A percentile compares a stretch with the other conserved stretches of the same genome.
phyloP scores from a whole-genome alignment of 2,113 vertebrate genomes.

The Callopanchax toddi region DNA sequence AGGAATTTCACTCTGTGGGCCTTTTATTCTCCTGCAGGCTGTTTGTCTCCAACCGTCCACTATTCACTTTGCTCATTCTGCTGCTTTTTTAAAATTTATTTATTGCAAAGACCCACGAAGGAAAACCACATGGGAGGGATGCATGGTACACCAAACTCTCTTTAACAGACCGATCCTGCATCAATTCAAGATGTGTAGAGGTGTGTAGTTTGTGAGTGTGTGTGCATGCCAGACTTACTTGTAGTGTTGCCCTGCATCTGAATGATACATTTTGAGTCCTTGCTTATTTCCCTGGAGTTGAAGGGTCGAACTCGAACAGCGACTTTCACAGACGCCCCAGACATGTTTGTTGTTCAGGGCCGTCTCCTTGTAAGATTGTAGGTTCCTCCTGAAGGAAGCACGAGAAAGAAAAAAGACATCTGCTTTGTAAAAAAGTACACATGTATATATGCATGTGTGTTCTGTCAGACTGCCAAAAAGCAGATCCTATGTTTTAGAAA shows the following conservation, averaged over 20 bases:
- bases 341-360: slow-evolving; percentile 81
- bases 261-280: slow-evolving; percentile 98
- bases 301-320: slow-evolving; percentile 96
- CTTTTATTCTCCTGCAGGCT: slow-evolving; percentile 68
- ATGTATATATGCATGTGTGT: background rate
- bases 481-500: background rate
- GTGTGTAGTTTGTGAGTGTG: slow-evolving; percentile 10
- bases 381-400: slow-evolving; percentile 56
- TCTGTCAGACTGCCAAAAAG: background rate
- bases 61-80: slow-evolving; percentile 68
- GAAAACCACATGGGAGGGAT: slow-evolving; percentile 29
- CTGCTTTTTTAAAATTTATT: slow-evolving; percentile 46
- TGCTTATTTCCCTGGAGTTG: slow-evolving; percentile 93
- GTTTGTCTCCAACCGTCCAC: slow-evolving; percentile 56
- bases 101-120: slow-evolving; percentile 31
- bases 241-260: slow-evolving; percentile 99
- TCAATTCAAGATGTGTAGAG: slow-evolving; percentile 6
- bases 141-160: slow-evolving; percentile 21
- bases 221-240: slow-evolving; percentile 84
- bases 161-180: slow-evolving; percentile 13
- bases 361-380: slow-evolving; percentile 47
- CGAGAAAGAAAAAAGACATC: background rate
- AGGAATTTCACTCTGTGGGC: slow-evolving; percentile 53
- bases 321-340: slow-evolving; percentile 98
- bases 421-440: background rate